Evolutionary conservation across 2,113 vertebrate genomes (phyloP), one percentile per base, ranked within the genome.

Genomic region (Anseranas semipalmata): DNA sequence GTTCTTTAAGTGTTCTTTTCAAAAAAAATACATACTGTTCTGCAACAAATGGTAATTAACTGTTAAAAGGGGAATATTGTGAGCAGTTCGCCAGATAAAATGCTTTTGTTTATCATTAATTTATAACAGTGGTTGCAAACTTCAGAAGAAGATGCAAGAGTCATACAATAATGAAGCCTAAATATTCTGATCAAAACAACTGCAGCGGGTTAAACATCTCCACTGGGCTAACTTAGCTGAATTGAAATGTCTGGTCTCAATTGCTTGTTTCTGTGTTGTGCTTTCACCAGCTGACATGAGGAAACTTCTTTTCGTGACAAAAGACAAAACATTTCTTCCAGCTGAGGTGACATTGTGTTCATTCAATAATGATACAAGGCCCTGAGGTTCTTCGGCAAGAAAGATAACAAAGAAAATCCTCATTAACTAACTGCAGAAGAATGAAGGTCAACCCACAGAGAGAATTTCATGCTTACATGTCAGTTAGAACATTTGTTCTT

Each of bases 331-430:
- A 98, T 93, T 97, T 95, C 98, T 98, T 98, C 97, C 97, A 98
- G 96, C 95, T 19, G 96, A 98, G 96, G 96, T 98, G 98, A 98
- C 98, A 98, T 92, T 98, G 97, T 97, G 94, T 96, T 98, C 97
- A 96, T 96, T 98, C 98, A 97, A 96, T 98, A 98, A 98, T 89
- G 97, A 97, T 97, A 98, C 97, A 98, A 98, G 96, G 96, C 98
- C 97, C 98, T 7, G 79, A 98, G 98, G 97, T 98, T 97, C 95
- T 98, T 98, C 60, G 2, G 96, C 96, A 98, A 97, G 97, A 95
- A 97, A 97, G 97, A 98, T 98, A 97, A 97, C 97, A 98, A 98
- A 98, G 97, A 96, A 59, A 97, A 97, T 95, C 89, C 97, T 98
- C 97, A 98, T 98, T 98, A 98, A 95, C 97, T 97, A 97, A 98